Percentiles rank a stretch among this genome's conserved stretches.
phyloP scores from a whole-genome alignment of 2,888 invertebrate species.

The Polyommatus icarus region DNA sequence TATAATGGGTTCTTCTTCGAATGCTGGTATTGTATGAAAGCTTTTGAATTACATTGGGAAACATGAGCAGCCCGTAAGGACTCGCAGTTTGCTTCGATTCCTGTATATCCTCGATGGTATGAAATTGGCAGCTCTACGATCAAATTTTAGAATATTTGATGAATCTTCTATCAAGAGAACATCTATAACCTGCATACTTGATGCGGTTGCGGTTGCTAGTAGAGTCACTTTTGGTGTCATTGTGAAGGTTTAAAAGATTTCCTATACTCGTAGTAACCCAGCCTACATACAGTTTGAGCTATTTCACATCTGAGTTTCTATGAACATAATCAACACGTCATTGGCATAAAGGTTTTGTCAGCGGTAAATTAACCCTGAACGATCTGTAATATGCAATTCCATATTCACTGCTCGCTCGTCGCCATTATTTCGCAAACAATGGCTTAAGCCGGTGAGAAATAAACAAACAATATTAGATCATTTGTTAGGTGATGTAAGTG shows the following conservation, averaged over 20 bases:
- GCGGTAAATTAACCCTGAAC: neutral
- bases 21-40: neutral
- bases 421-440: conserved; percentile 1
- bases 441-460: neutral
- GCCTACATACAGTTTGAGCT: no score
- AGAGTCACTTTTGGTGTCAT: no score
- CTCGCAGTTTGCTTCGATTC: neutral
- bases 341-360: neutral
- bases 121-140: no score
- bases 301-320: neutral
- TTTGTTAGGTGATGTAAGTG: conserved; percentile 24
- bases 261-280: no score
- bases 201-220: no score
- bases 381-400: neutral
- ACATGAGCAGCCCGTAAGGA: neutral
- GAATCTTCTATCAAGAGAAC: no score
- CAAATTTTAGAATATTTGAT: no score
- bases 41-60: no score
- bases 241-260: no score
- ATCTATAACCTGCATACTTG: no score
- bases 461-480: conserved; percentile 29
- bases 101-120: no score
- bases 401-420: neutral
- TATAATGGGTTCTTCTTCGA: neutral
- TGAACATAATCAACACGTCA: neutral